Percentiles rank a stretch among this genome's conserved stretches.
Conservation (phyloP, 1,140 invertebrate species). For the Rhagoletis pomonella region DNA sequence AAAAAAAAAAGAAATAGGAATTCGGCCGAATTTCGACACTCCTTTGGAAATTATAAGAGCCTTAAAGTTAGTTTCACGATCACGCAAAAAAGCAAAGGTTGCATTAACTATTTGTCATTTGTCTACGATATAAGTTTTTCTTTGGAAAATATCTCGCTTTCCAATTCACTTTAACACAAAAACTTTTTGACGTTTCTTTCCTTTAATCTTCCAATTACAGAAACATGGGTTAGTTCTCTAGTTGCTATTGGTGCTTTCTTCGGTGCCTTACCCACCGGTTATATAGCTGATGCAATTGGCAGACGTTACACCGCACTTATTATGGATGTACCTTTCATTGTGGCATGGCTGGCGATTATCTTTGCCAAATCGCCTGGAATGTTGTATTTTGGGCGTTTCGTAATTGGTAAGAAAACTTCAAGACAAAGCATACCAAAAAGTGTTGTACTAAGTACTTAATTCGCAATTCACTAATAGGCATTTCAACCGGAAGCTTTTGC, state of each 20-base stretch:
- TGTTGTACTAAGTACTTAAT: not conserved
- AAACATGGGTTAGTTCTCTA: conserved; percentile 85
- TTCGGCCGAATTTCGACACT: too few relatives aligned
- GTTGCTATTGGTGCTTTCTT: conserved; percentile 86
- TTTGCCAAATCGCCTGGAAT: conserved; percentile 78
- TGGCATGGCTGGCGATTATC: conserved; percentile 86
- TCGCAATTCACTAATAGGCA: conserved; percentile 61
- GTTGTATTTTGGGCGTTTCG: conserved; percentile 83
- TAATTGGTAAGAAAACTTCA: conserved; percentile 77
- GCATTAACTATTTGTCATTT: too few relatives aligned
- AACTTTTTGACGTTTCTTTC: too few relatives aligned
- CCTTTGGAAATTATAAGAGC: too few relatives aligned
- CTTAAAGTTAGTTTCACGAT: too few relatives aligned
- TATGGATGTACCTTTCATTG: conserved; percentile 82
- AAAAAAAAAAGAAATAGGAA: too few relatives aligned
- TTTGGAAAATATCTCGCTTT: too few relatives aligned
- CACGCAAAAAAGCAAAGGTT: too few relatives aligned
- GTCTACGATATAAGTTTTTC: too few relatives aligned
- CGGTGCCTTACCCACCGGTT: conserved; percentile 82
- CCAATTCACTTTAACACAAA: too few relatives aligned
- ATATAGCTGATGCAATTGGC: conserved; percentile 84
- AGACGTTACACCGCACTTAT: conserved; percentile 83
- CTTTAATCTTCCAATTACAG: conserved; percentile 65
- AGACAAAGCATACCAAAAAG: not conserved
- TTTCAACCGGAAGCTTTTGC: conserved; percentile 85